These are phyloP conservation scores for Sericinus montela DNA, from an alignment of 2,888 invertebrate genomes.

Conservation along the genomic window DNA sequence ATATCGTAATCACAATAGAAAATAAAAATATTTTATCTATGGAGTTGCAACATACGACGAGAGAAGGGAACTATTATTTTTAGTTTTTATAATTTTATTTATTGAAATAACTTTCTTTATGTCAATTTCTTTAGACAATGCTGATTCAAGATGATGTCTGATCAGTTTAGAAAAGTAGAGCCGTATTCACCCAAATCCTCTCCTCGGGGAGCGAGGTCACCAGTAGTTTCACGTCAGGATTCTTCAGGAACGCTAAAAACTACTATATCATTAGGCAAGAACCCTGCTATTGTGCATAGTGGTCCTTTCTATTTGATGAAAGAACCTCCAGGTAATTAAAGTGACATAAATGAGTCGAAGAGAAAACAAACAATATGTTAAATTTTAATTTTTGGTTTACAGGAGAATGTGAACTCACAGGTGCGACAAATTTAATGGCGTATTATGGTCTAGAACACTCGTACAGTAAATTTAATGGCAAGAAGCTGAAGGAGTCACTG, in stretches of 20 bases:
- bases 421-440: conserved; percentile 97
- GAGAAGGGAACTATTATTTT: conserved; percentile 38
- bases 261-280: conserved; percentile 97
- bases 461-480: conserved; percentile 98
- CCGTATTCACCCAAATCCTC: conserved; percentile 97
- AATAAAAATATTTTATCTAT: conserved; percentile 10
- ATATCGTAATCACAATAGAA: neutral
- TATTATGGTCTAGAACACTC: conserved; percentile 98
- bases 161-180: conserved; percentile 95
- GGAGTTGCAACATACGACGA: conserved; percentile 17
- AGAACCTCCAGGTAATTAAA: conserved; percentile 90
- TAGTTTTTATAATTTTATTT: conserved; percentile 63
- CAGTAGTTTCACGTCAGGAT: conserved; percentile 97
- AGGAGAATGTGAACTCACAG: conserved; percentile 96
- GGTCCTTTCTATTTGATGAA: conserved; percentile 99
- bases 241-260: conserved; percentile 98
- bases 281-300: conserved; percentile 97
- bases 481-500: conserved; percentile 95
- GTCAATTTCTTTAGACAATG: conserved; percentile 62
- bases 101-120: conserved; percentile 55
- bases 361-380: neutral
- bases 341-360: neutral
- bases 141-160: conserved; percentile 92
- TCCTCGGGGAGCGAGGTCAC: conserved; percentile 95
- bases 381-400: conserved; percentile 34